Base-by-base conservation (phyloP, 2,888 invertebrate genomes). In the Ormyrus thymus region DNA sequence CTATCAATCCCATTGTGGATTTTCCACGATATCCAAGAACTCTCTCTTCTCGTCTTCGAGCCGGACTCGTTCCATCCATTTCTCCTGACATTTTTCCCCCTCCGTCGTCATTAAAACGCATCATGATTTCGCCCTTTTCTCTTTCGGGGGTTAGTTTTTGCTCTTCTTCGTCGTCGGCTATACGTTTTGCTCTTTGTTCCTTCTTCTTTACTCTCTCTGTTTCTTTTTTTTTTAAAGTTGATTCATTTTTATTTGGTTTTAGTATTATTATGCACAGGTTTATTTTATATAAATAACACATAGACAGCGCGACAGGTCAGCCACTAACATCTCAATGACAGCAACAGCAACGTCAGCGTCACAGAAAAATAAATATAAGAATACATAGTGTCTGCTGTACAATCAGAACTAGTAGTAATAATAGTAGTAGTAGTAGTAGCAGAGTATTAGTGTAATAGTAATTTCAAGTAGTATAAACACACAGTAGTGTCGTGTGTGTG, bases 301-400 rank as follows among this genome's bases (percentile, higher is more conserved):
- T 79, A 82, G 81, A 83, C 78, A 84, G 82, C 80, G 84, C 84
- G 83, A 83, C 83, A 84, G 78, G 75, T 85, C 84, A 85, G 85
- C 84, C 84, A 85, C 85, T 85, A 85, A 85, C 84, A 85, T 82
- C 79, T 82, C 83, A 84, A 83, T 78, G 83, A 82, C 82, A 83
- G 82, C 83, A 83, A 83, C 83, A 84, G 84, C 83, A 83, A 83
- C 82, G 78, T 81, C 82, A 84, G 83, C 83, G 82, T 81, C 80
- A 82, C 81, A 82, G 62, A 76, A 76, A 78, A 69, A 80, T 66
- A 75, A 73, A 74, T 59, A 71, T 58, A 69, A 55, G n/a, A 59
- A 55, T 64, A 61, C 64, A 78, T 53, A 74, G 64, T 64, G 61
- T 70, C 13, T 77, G 62, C 70, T 61, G 51, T 76, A 65, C 73